Evolutionary conservation across 2,888 invertebrate species (phyloP).

Genomic region (Trilocha varians): DNA sequence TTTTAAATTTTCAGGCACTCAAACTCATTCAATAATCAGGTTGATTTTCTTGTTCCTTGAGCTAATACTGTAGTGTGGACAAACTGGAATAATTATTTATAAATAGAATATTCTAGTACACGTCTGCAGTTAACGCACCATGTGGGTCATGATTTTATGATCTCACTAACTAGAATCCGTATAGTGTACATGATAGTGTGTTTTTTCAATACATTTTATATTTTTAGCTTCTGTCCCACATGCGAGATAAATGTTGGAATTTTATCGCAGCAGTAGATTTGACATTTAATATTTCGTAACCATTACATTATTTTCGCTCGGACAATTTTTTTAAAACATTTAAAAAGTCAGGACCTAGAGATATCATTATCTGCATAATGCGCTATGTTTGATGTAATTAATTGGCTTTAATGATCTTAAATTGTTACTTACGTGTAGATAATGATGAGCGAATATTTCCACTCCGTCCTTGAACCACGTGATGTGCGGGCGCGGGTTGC

Average conservation of each 20-base stretch:
- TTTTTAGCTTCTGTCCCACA: conserved; percentile 3
- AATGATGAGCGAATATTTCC: conserved; percentile 91
- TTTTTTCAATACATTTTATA: not conserved
- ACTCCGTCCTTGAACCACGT: conserved; percentile 97
- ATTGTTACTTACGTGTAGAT: conserved; percentile 81
- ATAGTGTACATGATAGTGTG: not conserved
- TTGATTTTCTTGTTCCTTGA: no score
- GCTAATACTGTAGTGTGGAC: not conserved
- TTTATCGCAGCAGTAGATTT: no score
- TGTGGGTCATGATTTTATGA: conserved; percentile 1
- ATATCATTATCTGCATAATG: conserved; percentile 8
- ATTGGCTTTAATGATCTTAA: conserved; percentile 3
- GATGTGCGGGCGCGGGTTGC: conserved; percentile 91
- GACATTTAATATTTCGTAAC: not conserved
- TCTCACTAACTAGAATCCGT: not conserved
- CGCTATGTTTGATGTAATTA: not conserved
- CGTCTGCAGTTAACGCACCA: not conserved
- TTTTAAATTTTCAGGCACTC: no score
- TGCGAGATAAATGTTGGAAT: not conserved
- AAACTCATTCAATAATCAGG: no score
- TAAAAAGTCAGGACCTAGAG: conserved; percentile 9
- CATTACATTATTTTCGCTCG: not conserved
- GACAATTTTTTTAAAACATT: not conserved
- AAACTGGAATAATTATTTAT: not conserved
- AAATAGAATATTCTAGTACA: not conserved